Conservation (phyloP, 2,888 invertebrate genomes). For the Patella pellucida region DNA sequence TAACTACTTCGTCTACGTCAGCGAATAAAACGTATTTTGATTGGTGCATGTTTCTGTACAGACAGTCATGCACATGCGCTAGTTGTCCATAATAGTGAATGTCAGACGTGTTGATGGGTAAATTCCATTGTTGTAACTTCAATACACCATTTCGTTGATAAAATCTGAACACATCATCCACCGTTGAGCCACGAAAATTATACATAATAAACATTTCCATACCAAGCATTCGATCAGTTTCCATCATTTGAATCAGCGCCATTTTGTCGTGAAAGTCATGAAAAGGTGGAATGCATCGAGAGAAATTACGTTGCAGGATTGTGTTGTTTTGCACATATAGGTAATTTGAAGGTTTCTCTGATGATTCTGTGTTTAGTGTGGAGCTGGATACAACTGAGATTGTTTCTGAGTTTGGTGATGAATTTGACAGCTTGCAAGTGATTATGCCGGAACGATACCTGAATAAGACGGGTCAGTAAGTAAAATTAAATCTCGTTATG, state of each 20-base stretch:
- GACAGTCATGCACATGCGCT: background rate
- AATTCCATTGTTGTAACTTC: background rate
- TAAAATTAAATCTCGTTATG: too few relatives aligned
- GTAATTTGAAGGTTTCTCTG: background rate
- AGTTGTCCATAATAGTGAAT: constrained; percentile 8
- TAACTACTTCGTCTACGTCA: constrained; percentile 4
- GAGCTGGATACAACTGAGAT: background rate
- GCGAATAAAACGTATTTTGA: background rate
- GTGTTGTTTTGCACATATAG: background rate
- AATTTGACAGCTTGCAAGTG: background rate
- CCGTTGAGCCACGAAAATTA: background rate
- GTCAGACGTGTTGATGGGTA: background rate
- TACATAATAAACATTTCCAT: constrained; percentile 1
- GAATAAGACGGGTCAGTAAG: background rate
- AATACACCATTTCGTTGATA: background rate
- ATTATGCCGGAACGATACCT: background rate
- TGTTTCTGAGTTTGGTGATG: background rate
- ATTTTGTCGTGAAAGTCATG: background rate
- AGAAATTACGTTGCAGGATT: background rate
- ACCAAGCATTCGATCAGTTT: background rate
- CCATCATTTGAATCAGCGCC: background rate
- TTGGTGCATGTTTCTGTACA: background rate
- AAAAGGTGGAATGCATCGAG: background rate
- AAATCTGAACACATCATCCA: background rate
- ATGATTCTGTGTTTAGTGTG: background rate